Base-by-base conservation (phyloP, 2,113 vertebrate genomes). In the Lagopus leucura region DNA sequence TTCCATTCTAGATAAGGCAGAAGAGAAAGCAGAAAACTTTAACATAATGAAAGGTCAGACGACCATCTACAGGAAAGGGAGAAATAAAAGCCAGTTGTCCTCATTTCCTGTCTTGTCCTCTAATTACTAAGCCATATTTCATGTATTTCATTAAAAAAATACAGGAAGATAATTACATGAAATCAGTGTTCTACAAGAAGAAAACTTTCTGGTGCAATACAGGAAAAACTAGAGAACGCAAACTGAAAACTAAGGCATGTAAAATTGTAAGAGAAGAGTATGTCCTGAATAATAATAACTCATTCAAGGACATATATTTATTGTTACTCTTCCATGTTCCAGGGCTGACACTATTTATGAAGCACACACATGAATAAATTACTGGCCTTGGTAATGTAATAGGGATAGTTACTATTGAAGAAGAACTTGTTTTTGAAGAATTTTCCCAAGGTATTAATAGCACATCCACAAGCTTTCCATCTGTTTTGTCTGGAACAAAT, bases 401-500 rank as follows among this genome's bases (percentile, higher is more conserved):
- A 69, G 32, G 69, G n/a, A 89, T 79, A 89, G 69, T 73, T 80
- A 71, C 94, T 94, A 70, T 36, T 25, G 22, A 92, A 93, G 40
- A 81, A 72, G 82, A 94, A 80, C 28, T 94, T 86, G 63, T 96
- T 79, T 88, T 73, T 74, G 36, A 94, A 77, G 75, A 93, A 65
- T 88, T 93, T 92, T 95, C 94, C 88, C 90, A 90, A 92, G 88
- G 78, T 95, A 95, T 90, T 96, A 93, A 87, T 40, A 95, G 86
- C 78, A 73, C 45, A 88, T 89, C 73, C 45, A 88, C 88, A 96
- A 88, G 76, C 28, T 94, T 95, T 96, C 95, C 95, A 96, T 96
- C 96, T 96, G 92, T 82, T 94, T 93, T 90, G 94, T 92, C 93
- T 96, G 96, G 95, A 97, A 96, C 78, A 94, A 93, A 92, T 66